Percentiles rank a stretch among this genome's conserved stretches.
Evolutionary conservation across 2,888 invertebrate species (phyloP).

Genomic region (Leptinotarsa tumamoca): DNA sequence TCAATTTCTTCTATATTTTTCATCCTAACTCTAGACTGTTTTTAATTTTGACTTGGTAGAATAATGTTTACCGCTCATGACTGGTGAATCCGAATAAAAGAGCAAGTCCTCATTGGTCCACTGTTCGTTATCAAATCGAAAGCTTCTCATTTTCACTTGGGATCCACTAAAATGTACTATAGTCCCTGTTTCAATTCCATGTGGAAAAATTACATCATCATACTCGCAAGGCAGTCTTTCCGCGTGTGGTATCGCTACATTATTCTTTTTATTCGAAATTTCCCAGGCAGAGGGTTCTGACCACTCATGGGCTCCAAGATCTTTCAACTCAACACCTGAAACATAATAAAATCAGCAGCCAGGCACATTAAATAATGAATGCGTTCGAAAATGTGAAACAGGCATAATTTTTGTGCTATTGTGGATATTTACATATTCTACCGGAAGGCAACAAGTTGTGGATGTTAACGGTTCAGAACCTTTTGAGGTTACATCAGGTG

Average conservation of each 20-base stretch:
- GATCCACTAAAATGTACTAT: slow-evolving; percentile 3
- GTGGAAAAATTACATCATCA: slow-evolving; percentile 66
- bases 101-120: slow-evolving; percentile 29
- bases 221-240: slow-evolving; percentile 68
- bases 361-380: no score
- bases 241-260: slow-evolving; percentile 68
- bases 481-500: no score
- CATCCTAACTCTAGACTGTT: no score
- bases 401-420: no score
- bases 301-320: slow-evolving; percentile 54
- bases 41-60: no score
- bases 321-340: slow-evolving; percentile 48
- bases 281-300: slow-evolving; percentile 67
- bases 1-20: no score
- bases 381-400: no score
- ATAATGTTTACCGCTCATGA: slow-evolving; percentile 18
- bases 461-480: no score
- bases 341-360: not conserved
- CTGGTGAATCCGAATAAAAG: not conserved
- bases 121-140: slow-evolving; percentile 37
- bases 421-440: no score
- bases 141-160: slow-evolving; percentile 27
- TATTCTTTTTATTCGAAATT: slow-evolving; percentile 61
- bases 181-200: slow-evolving; percentile 24
- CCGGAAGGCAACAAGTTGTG: no score